Percentiles rank a stretch among this genome's conserved stretches.
phyloP scores from a whole-genome alignment of 2,888 invertebrate genomes.

The Heliconius hortense region DNA sequence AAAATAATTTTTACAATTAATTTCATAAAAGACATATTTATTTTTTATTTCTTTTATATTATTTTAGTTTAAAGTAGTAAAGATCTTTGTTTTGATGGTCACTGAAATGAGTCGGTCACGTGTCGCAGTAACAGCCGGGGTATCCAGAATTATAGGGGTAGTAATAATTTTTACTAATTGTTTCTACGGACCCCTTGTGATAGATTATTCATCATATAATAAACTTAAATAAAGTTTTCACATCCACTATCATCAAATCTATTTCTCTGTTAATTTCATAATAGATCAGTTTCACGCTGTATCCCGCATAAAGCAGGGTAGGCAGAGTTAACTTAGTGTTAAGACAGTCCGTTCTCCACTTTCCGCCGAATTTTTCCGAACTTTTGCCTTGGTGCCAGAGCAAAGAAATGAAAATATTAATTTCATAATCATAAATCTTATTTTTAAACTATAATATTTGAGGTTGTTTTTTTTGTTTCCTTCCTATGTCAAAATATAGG shows the following conservation, averaged over 20 bases:
- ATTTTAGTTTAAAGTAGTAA: neutral
- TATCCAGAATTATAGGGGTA: constrained; percentile 11
- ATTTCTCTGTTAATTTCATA: too few relatives aligned
- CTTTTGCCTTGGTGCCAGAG: too few relatives aligned
- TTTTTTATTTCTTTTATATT: neutral
- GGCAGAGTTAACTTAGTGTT: neutral
- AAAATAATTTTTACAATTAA: too few relatives aligned
- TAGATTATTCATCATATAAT: neutral
- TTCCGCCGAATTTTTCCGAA: too few relatives aligned
- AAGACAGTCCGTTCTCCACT: too few relatives aligned
- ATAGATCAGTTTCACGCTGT: neutral
- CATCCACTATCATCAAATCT: neutral
- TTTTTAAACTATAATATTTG: neutral
- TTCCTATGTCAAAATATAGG: neutral
- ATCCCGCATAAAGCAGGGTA: too few relatives aligned
- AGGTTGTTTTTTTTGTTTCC: neutral
- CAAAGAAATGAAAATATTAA: too few relatives aligned
- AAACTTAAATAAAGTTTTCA: neutral
- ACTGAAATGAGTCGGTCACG: neutral
- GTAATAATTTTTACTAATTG: constrained; percentile 7
- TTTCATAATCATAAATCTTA: too few relatives aligned
- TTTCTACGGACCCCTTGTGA: neutral
- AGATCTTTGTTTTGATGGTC: neutral
- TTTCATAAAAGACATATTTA: too few relatives aligned
- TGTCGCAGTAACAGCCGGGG: constrained; percentile 5